These are phyloP conservation scores for Amphimedon queenslandica DNA, from an alignment of 37 sponge, comb jelly and placozoan species.

Conservation along the genomic window DNA sequence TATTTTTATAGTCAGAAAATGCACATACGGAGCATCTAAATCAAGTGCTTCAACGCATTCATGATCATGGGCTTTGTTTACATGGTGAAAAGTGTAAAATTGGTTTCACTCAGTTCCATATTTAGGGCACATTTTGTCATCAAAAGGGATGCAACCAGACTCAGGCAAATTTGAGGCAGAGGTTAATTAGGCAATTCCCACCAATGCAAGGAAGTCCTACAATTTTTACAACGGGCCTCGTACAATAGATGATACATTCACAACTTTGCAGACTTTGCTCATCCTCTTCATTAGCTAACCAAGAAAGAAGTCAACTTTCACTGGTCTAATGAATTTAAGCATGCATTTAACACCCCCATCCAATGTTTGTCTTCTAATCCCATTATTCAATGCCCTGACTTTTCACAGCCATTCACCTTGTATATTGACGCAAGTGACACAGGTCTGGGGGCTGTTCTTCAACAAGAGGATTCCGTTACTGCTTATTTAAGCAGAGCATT, in stretches of 20 bases:
- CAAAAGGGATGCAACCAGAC: conserved; percentile 31
- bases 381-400: conserved; percentile 9
- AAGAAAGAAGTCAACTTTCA: conserved; percentile 10
- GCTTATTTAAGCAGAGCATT: conserved; percentile 24
- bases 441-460: conserved; percentile 16
- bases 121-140: conserved; percentile 25
- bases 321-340: conserved; percentile 18
- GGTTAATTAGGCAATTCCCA: conserved; percentile 19
- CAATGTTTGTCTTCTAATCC: conserved; percentile 12
- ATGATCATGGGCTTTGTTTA: conserved; percentile 11
- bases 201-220: conserved; percentile 2
- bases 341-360: conserved; percentile 13
- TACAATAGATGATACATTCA: conserved; percentile 20
- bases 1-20: no score
- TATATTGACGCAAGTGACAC: conserved; percentile 13
- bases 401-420: neutral
- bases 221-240: conserved; percentile 17
- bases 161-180: conserved; percentile 12
- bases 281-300: conserved; percentile 18
- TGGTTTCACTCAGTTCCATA: conserved; percentile 21
- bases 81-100: conserved; percentile 9
- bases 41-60: conserved; percentile 6
- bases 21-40: no score
- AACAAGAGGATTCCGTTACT: conserved; percentile 21
- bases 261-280: conserved; percentile 14